These are phyloP conservation scores for Chrysogorgia sp. DNA, from an alignment of 92 coral and sea anemone genomes.

Conservation along the genomic window DNA sequence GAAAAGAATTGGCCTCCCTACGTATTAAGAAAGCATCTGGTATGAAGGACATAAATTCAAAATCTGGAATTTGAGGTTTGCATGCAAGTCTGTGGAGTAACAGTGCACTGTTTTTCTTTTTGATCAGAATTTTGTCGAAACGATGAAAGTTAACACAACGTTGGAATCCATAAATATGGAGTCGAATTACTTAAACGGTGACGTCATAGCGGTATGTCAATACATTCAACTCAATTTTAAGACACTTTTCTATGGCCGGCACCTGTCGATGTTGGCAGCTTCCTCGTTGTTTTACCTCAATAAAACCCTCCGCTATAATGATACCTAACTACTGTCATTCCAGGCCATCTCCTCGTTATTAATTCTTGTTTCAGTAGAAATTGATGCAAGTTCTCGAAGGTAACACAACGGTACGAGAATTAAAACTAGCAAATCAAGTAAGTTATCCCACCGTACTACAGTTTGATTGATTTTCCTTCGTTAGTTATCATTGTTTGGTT, in stretches of 20 bases:
- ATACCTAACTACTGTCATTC: no score
- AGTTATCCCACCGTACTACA: background rate
- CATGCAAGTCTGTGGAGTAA: background rate
- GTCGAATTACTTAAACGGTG: slow-evolving; percentile 91
- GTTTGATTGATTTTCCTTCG: background rate
- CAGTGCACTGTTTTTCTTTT: background rate
- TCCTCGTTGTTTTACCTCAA: no score
- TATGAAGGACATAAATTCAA: background rate
- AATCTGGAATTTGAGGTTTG: background rate
- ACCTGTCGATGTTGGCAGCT: no score
- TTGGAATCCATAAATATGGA: slow-evolving; percentile 75
- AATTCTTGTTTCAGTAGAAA: slow-evolving; percentile 59
- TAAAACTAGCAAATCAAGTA: slow-evolving; percentile 90
- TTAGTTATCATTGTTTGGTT: background rate
- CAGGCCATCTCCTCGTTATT: no score
- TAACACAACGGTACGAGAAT: slow-evolving; percentile 76
- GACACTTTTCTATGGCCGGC: no score
- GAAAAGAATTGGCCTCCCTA: no score
- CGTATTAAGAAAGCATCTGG: no score
- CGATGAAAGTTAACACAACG: slow-evolving; percentile 72
- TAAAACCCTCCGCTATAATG: no score
- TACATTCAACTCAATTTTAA: no score
- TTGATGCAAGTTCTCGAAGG: slow-evolving; percentile 76
- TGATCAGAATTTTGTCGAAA: slow-evolving; percentile 67
- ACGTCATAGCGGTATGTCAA: slow-evolving; percentile 76